These are phyloP conservation scores for Zaprionus ghesquierei DNA, from an alignment of 1,140 invertebrate genomes.

Conservation along the genomic window DNA sequence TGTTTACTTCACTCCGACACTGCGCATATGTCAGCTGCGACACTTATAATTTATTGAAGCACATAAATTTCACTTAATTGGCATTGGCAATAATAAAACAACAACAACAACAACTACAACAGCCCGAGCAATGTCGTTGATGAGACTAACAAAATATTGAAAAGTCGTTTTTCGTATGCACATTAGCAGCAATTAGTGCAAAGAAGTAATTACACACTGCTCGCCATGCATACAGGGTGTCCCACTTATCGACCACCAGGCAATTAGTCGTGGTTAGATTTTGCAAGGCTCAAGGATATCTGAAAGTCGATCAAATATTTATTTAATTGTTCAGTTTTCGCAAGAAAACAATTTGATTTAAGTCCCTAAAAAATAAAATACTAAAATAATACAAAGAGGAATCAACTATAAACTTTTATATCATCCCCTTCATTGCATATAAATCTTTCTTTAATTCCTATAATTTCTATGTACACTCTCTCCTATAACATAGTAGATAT, in stretches of 20 bases:
- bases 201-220: constrained; percentile 51
- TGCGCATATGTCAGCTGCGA: constrained; percentile 70
- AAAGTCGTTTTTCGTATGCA: constrained; percentile 49
- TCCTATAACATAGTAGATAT: no score
- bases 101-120: constrained; percentile 19
- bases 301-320: no score
- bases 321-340: no score
- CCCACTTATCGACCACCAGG: background rate
- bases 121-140: constrained; percentile 26
- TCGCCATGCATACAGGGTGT: background rate
- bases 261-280: constrained; percentile 9
- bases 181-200: constrained; percentile 67
- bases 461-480: no score
- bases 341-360: no score
- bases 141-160: constrained; percentile 43
- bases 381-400: no score
- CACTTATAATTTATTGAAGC: constrained; percentile 76
- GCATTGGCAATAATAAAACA: constrained; percentile 64
- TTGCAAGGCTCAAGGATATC: background rate
- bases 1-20: constrained; percentile 22
- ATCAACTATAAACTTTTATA: no score
- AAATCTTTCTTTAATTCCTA: no score
- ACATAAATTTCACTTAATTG: constrained; percentile 80
- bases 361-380: no score
- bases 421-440: no score